phyloP scores from a whole-genome alignment of 1,140 invertebrate genomes.

The Diabrotica undecimpunctata region DNA sequence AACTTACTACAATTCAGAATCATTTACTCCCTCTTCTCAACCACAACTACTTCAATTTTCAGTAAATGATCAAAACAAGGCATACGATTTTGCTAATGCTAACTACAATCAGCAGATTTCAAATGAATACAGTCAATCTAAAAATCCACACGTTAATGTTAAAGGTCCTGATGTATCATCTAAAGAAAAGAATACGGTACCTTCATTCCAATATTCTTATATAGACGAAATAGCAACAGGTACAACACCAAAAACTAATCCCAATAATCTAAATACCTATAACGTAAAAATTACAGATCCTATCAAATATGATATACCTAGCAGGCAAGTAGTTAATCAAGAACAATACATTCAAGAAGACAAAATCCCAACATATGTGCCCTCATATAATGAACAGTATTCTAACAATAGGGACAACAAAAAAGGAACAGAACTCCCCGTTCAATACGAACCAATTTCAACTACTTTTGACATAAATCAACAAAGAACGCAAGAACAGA shows the following conservation, averaged over 20 bases:
- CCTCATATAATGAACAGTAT: background rate
- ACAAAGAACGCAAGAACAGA: background rate
- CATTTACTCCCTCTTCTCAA: conserved; percentile 1
- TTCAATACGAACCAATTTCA: conserved; percentile 5
- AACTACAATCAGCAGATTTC: background rate
- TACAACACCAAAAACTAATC: background rate
- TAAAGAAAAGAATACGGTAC: background rate
- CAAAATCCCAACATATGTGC: background rate
- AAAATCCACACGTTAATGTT: background rate
- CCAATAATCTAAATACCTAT: background rate
- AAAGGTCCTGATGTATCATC: background rate
- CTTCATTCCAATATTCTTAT: background rate
- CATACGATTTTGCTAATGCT: background rate
- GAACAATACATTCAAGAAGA: background rate
- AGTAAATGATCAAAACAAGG: background rate
- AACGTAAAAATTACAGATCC: background rate
- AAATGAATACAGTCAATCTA: background rate
- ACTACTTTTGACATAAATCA: background rate
- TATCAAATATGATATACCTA: background rate
- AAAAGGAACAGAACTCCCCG: background rate
- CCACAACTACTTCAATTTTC: conserved; percentile 5
- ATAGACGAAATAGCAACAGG: background rate
- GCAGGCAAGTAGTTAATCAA: background rate
- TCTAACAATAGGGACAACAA: background rate
- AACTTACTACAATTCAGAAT: conserved; percentile 3